Evolutionary conservation across 2,888 invertebrate genomes (phyloP).

Genomic region (Cyaniris semiargus): DNA sequence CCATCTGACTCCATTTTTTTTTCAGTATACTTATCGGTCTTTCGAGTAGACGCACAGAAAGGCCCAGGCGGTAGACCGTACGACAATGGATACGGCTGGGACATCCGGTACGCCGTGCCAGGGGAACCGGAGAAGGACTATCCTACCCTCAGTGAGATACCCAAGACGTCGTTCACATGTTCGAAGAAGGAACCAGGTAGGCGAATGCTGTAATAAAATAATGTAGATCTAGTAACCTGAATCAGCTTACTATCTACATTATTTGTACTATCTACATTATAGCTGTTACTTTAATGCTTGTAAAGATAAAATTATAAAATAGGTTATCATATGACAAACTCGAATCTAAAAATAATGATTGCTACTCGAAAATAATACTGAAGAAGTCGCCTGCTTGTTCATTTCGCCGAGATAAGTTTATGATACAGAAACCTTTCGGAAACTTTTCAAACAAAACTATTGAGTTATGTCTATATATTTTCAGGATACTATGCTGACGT

Average conservation of each 20-base stretch:
- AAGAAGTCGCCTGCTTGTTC: no score
- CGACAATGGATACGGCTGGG: constrained; percentile 72
- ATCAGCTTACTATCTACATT: not conserved
- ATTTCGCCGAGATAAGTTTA: no score
- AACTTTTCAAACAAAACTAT: not conserved
- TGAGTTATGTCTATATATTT: constrained; percentile 41
- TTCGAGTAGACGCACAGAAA: constrained; percentile 55
- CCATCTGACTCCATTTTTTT: constrained; percentile 30
- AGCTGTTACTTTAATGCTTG: not conserved
- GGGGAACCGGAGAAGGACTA: constrained; percentile 85
- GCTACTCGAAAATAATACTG: no score
- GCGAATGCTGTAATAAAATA: constrained; percentile 3
- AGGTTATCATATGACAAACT: not conserved
- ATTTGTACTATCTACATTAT: no score
- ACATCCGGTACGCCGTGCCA: constrained; percentile 83
- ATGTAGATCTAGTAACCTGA: not conserved
- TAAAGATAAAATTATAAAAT: not conserved
- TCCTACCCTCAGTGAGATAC: constrained; percentile 80
- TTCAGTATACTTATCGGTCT: constrained; percentile 50
- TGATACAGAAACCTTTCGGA: no score
- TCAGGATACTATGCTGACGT: constrained; percentile 84
- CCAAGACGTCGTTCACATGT: constrained; percentile 82
- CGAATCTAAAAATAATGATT: no score
- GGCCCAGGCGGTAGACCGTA: constrained; percentile 51
- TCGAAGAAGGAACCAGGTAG: constrained; percentile 81